Percentiles rank a stretch among this genome's conserved stretches.
phyloP scores from a whole-genome alignment of 1,140 invertebrate species.

The Phenacoccus solenopsis region DNA sequence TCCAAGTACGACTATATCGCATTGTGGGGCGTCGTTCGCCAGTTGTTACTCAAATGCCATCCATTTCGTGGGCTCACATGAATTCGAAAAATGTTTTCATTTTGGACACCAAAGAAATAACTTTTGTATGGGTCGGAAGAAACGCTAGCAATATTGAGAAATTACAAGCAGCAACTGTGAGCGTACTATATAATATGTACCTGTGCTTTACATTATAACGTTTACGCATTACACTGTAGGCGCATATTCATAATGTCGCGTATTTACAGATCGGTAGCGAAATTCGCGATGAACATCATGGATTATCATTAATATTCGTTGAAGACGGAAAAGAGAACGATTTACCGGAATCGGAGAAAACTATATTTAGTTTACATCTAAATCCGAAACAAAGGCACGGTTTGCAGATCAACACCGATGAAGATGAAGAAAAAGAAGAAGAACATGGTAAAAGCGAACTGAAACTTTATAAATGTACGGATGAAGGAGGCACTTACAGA shows the following conservation, averaged over 20 bases:
- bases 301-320: constrained; percentile 51
- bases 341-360: constrained; percentile 46
- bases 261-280: constrained; percentile 34
- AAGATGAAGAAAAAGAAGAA: constrained; percentile 30
- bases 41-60: constrained; percentile 50
- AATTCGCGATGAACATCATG: constrained; percentile 35
- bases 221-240: no score
- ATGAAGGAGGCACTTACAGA: constrained; percentile 67
- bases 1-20: constrained; percentile 47
- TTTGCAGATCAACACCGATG: constrained; percentile 36
- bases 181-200: not conserved
- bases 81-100: constrained; percentile 79
- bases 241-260: no score
- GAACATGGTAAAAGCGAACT: constrained; percentile 37
- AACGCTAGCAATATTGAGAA: constrained; percentile 54
- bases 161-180: constrained; percentile 47
- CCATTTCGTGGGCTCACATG: constrained; percentile 64
- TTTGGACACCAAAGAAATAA: constrained; percentile 50
- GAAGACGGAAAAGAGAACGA: constrained; percentile 77
- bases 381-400: constrained; percentile 49
- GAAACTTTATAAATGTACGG: constrained; percentile 54
- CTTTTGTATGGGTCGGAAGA: constrained; percentile 73
- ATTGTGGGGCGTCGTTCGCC: constrained; percentile 55
- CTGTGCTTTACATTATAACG: no score
- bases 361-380: constrained; percentile 52